Conservation (phyloP, 2,888 invertebrate species). For the Dermolepida albohirtum region DNA sequence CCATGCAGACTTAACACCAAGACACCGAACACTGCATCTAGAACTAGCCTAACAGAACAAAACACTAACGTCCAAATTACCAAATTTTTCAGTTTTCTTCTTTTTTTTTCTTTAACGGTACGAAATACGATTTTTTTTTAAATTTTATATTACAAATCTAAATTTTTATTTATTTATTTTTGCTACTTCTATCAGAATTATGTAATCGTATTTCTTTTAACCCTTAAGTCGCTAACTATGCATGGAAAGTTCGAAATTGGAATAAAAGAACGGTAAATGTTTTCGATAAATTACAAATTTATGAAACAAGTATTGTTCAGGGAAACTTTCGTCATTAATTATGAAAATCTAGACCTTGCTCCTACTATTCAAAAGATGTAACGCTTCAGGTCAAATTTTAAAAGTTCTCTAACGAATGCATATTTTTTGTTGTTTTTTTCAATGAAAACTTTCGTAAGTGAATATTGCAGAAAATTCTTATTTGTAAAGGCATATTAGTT, state of each 20-base stretch:
- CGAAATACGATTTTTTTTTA: slow-evolving; percentile 20
- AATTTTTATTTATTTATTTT: neutral
- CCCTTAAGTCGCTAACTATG: slow-evolving; percentile 8
- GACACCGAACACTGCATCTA: slow-evolving; percentile 65
- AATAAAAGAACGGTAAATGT: neutral
- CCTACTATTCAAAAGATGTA: too few relatives aligned
- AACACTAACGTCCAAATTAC: slow-evolving; percentile 41
- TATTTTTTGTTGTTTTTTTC: too few relatives aligned
- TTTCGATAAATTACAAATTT: too few relatives aligned
- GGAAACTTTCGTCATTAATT: too few relatives aligned
- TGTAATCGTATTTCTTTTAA: slow-evolving; percentile 23
- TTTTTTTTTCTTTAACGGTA: neutral
- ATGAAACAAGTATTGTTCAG: too few relatives aligned
- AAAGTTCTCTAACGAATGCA: too few relatives aligned
- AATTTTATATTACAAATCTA: neutral
- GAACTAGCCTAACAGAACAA: slow-evolving; percentile 56
- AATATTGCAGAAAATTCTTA: too few relatives aligned
- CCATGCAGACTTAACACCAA: slow-evolving; percentile 65
- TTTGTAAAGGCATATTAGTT: too few relatives aligned
- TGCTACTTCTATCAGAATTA: neutral
- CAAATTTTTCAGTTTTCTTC: slow-evolving; percentile 1
- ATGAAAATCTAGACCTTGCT: too few relatives aligned
- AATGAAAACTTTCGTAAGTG: too few relatives aligned
- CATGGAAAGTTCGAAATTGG: neutral
- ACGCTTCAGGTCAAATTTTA: too few relatives aligned